phyloP scores from a whole-genome alignment of 2,888 invertebrate genomes.

The Netelia melanura region DNA sequence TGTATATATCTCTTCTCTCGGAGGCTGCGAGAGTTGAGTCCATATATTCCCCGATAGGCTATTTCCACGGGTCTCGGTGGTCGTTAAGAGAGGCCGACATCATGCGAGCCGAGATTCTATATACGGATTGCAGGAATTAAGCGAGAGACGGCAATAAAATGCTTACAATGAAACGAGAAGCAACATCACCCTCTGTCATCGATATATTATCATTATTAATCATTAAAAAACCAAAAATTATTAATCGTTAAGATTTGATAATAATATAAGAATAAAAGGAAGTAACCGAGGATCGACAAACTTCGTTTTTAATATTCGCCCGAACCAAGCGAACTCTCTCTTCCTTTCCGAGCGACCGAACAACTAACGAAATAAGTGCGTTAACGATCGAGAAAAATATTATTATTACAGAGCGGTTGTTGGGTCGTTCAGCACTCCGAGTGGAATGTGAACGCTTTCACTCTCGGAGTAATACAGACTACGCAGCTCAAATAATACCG shows the following conservation, averaged over 20 bases:
- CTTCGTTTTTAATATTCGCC: too few relatives aligned
- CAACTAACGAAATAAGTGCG: neutral
- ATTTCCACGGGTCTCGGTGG: conserved; percentile 75
- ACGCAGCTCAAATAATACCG: conserved; percentile 26
- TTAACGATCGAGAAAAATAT: conserved; percentile 34
- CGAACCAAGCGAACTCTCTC: too few relatives aligned
- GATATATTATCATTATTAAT: neutral
- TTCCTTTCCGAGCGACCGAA: too few relatives aligned
- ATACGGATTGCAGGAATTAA: conserved; percentile 24
- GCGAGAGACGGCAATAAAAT: neutral
- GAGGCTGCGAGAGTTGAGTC: conserved; percentile 67
- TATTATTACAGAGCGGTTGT: conserved; percentile 28
- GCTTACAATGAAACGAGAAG: conserved; percentile 27
- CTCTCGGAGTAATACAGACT: neutral
- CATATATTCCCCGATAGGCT: conserved; percentile 75
- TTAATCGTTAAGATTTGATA: too few relatives aligned
- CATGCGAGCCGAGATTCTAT: conserved; percentile 36
- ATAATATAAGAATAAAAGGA: too few relatives aligned
- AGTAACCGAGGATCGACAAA: too few relatives aligned
- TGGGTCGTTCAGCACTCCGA: conserved; percentile 15
- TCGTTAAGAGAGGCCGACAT: conserved; percentile 70
- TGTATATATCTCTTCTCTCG: neutral
- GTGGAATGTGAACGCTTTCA: conserved; percentile 33
- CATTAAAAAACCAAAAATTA: too few relatives aligned
- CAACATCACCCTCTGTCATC: conserved; percentile 28